Conservation (phyloP, 2,888 invertebrate genomes). For the Drosophila helvetica region DNA sequence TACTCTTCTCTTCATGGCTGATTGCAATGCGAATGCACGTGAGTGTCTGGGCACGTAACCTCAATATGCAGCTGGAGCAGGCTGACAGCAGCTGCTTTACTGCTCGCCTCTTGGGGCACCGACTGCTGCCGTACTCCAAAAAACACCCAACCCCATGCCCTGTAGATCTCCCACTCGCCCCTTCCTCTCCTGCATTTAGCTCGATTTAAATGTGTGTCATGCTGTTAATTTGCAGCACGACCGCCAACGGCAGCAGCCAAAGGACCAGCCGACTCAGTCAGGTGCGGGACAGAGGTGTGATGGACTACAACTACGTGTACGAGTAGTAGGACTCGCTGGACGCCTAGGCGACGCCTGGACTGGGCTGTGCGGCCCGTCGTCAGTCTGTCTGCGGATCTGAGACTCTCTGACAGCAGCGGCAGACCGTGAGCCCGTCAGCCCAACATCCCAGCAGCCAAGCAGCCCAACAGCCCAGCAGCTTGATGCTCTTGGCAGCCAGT, state of each 20-base stretch:
- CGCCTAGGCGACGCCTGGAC: constrained; percentile 31
- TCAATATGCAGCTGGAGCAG: constrained; percentile 47
- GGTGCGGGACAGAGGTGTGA: not conserved
- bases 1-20: not conserved
- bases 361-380: constrained; percentile 42
- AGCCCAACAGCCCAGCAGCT: constrained; percentile 11
- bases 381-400: constrained; percentile 54
- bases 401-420: not conserved
- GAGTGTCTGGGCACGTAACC: constrained; percentile 62
- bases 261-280: constrained; percentile 10
- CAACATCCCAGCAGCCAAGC: constrained; percentile 10
- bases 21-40: constrained; percentile 10
- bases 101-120: constrained; percentile 13
- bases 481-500: constrained; percentile 29
- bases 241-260: constrained; percentile 23
- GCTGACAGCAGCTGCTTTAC: constrained; percentile 1
- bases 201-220: constrained; percentile 70
- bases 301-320: not conserved
- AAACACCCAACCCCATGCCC: too few species aligned
- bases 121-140: too few species aligned
- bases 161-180: too few species aligned
- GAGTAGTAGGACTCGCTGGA: constrained; percentile 15
- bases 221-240: constrained; percentile 67
- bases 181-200: constrained; percentile 1
- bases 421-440: not conserved